Base-by-base conservation (phyloP, 2,113 vertebrate species). In the Tauraco erythrolophus region DNA sequence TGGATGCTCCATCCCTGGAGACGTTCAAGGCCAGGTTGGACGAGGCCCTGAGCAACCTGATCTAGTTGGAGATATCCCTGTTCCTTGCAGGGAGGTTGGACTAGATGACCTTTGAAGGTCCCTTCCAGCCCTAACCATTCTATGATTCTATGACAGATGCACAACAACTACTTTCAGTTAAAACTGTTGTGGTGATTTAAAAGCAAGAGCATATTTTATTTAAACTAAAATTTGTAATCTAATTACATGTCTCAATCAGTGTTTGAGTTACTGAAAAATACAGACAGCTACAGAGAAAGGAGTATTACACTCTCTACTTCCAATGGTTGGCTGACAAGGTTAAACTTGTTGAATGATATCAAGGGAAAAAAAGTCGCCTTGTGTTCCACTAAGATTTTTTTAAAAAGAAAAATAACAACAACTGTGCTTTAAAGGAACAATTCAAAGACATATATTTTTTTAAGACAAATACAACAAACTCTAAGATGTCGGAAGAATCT, bases 401-500 rank as follows among this genome's bases (percentile, higher is more conserved):
- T 39, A 31, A 8, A 61, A 78, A 78, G 10, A 83, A 87, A 91
- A 89, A 45, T 6, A 84, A 71, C n/a, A 82, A 53, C n/a, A 57
- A 68, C 16, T 25, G 25, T 45, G 30, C 41, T 91, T 89, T 77
- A 80, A 72, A 64, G 6, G 12, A 93, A 24, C 45, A 64, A 89
- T 87, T 87, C 33, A 81, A 75, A 92, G 13, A 71, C 0, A 33
- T 5, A 71, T 19, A 7, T 31, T 94, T 87, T 93, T 96, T n/a
- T 28, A 43, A 43, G 41, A 43, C 41, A 43, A 43, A 93, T 92
- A 84, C n/a, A 97, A 96, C 88, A 96, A 75, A 91, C 14, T 43
- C 90, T 94, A 93, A 90, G 93, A 96, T 92, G 88, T 95, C 71
- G 80, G 89, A 96, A 96, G 85, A 96, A 96, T 97, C 89, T 96